phyloP scores from a whole-genome alignment of 2,888 invertebrate genomes.

The Eurytoma adleriae region DNA sequence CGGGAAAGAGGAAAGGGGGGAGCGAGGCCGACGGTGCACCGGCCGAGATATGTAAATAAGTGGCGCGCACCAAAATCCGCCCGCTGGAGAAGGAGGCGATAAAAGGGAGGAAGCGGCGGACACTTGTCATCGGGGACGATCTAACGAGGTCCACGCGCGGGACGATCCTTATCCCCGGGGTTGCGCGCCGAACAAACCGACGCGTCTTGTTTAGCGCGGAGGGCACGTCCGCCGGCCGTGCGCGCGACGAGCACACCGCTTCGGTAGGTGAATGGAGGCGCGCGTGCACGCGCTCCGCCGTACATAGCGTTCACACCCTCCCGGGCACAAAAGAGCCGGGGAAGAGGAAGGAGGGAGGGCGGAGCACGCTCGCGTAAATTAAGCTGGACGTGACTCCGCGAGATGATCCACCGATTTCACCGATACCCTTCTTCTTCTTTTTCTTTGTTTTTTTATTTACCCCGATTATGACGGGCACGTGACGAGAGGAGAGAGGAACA shows the following conservation, averaged over 20 bases:
- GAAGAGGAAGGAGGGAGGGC: slow-evolving; percentile 2
- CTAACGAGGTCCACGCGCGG: slow-evolving; percentile 30
- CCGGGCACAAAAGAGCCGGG: neutral
- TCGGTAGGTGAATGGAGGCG: slow-evolving; percentile 29
- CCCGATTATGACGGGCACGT: neutral
- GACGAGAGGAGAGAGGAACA: too few relatives aligned
- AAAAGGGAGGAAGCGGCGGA: slow-evolving; percentile 49
- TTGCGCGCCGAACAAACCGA: slow-evolving; percentile 45
- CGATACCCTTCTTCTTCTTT: neutral
- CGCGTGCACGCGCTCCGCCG: neutral
- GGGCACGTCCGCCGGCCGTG: slow-evolving; percentile 33
- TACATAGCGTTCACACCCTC: slow-evolving; percentile 36
- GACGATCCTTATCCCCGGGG: slow-evolving; percentile 47
- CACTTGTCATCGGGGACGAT: slow-evolving; percentile 54
- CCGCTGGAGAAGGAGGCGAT: slow-evolving; percentile 41
- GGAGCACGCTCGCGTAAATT: slow-evolving; percentile 30
- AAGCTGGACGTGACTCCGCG: slow-evolving; percentile 20
- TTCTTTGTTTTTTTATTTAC: neutral
- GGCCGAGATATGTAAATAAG: slow-evolving; percentile 41
- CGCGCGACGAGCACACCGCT: slow-evolving; percentile 15
- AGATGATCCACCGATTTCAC: slow-evolving; percentile 6
- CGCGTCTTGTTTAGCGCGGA: slow-evolving; percentile 21
- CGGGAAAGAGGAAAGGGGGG: slow-evolving; percentile 8
- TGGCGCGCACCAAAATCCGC: slow-evolving; percentile 31
- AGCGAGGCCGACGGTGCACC: too few relatives aligned